Evolutionary conservation across 2,888 invertebrate species (phyloP).

Genomic region (Trissoscelio sp.): DNA sequence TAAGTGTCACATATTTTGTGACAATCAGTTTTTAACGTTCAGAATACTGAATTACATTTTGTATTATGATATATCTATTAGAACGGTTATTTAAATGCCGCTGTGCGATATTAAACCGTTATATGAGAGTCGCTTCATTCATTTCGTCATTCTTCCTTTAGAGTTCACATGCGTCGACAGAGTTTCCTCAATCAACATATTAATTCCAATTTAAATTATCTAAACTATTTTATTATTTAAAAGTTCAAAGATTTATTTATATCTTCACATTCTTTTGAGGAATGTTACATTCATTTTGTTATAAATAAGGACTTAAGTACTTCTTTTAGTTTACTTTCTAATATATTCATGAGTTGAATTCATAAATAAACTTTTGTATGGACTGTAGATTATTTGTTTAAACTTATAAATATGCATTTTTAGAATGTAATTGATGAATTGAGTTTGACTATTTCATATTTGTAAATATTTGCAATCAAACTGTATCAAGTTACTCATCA

Average conservation of each 20-base stretch:
- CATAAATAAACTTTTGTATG: slow-evolving; percentile 10
- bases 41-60: slow-evolving; percentile 10
- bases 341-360: slow-evolving; percentile 7
- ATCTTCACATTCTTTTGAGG: too few relatives aligned
- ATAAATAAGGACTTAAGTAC: too few relatives aligned
- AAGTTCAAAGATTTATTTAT: too few relatives aligned
- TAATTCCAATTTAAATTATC: not conserved
- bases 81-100: slow-evolving; percentile 43
- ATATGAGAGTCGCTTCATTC: slow-evolving; percentile 33
- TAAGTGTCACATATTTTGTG: slow-evolving; percentile 11
- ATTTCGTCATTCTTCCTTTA: slow-evolving; percentile 30
- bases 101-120: slow-evolving; percentile 47
- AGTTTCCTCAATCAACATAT: not conserved
- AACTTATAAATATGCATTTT: too few relatives aligned
- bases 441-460: too few relatives aligned
- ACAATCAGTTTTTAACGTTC: slow-evolving; percentile 5
- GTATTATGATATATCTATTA: slow-evolving; percentile 38
- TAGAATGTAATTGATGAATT: too few relatives aligned
- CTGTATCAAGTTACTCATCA: too few relatives aligned
- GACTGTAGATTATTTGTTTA: too few relatives aligned
- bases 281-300: too few relatives aligned
- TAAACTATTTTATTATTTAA: not conserved
- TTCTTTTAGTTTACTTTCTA: not conserved
- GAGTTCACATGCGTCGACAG: not conserved
- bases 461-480: too few relatives aligned